Conservation (phyloP, 2,888 invertebrate genomes). For the Keiferia lycopersicella region DNA sequence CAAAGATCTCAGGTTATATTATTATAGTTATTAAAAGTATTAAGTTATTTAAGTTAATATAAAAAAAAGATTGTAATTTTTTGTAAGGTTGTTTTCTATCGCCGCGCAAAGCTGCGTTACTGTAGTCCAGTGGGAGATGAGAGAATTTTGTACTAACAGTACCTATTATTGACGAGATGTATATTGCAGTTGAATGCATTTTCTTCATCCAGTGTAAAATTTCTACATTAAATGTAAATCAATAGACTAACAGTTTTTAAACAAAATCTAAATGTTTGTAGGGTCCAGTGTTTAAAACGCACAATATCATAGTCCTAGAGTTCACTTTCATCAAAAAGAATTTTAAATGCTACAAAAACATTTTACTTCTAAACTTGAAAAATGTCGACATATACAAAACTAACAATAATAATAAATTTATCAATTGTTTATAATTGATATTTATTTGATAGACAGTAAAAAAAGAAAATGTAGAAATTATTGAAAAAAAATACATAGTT, state of each 20-base stretch:
- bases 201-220: conserved; percentile 74
- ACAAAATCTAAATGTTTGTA: conserved; percentile 79
- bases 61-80: conserved; percentile 76
- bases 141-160: conserved; percentile 60
- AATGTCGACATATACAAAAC: conserved; percentile 74
- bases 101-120: conserved; percentile 56
- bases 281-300: conserved; percentile 80
- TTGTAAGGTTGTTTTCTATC: conserved; percentile 76
- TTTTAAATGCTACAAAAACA: conserved; percentile 67
- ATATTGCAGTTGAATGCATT: conserved; percentile 64
- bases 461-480: conserved; percentile 76
- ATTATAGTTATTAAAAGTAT: conserved; percentile 80
- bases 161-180: conserved; percentile 56
- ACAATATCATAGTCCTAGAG: conserved; percentile 79
- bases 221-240: conserved; percentile 74
- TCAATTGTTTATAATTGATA: conserved; percentile 80
- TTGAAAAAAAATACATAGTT: conserved; percentile 78
- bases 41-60: conserved; percentile 81
- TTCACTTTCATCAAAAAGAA: conserved; percentile 73
- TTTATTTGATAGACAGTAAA: conserved; percentile 78
- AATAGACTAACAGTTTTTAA: conserved; percentile 77
- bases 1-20: conserved; percentile 81
- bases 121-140: conserved; percentile 62
- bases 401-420: conserved; percentile 74
- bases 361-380: conserved; percentile 70